Evolutionary conservation across 2,113 vertebrate genomes (phyloP).

Genomic region (Forbesichthys agassizii): DNA sequence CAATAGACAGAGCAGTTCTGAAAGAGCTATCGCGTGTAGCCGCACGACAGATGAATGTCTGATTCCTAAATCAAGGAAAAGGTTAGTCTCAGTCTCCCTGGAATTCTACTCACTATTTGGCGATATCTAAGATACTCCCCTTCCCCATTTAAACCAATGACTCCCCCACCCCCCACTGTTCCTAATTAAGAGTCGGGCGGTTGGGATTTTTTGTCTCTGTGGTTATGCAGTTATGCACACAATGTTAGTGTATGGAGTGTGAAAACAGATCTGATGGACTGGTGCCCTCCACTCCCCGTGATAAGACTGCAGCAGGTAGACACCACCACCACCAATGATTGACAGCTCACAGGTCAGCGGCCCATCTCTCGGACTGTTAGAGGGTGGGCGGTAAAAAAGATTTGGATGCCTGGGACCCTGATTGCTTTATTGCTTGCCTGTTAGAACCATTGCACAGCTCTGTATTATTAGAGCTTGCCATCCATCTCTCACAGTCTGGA

Average conservation of each 20-base stretch:
- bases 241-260: constrained; percentile 75
- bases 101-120: constrained; percentile 78
- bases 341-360: constrained; percentile 79
- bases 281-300: constrained; percentile 69
- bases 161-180: constrained; percentile 48
- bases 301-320: constrained; percentile 76
- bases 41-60: constrained; percentile 94
- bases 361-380: constrained; percentile 76
- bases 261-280: constrained; percentile 81
- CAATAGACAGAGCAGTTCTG: constrained; percentile 75
- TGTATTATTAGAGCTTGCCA: constrained; percentile 78
- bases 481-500: constrained; percentile 78
- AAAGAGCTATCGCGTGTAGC: constrained; percentile 89
- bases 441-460: constrained; percentile 77
- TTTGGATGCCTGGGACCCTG: constrained; percentile 78
- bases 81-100: constrained; percentile 88
- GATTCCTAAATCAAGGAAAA: constrained; percentile 94
- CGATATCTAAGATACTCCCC: constrained; percentile 72
- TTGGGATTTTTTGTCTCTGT: constrained; percentile 68
- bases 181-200: constrained; percentile 76
- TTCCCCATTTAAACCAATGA: constrained; percentile 74
- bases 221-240: constrained; percentile 75
- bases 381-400: constrained; percentile 80
- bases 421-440: constrained; percentile 80
- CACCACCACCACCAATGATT: constrained; percentile 63